Evolutionary conservation across 2,888 invertebrate species (phyloP), one percentile per base, ranked within the genome.

Genomic region (Congeria kusceri): DNA sequence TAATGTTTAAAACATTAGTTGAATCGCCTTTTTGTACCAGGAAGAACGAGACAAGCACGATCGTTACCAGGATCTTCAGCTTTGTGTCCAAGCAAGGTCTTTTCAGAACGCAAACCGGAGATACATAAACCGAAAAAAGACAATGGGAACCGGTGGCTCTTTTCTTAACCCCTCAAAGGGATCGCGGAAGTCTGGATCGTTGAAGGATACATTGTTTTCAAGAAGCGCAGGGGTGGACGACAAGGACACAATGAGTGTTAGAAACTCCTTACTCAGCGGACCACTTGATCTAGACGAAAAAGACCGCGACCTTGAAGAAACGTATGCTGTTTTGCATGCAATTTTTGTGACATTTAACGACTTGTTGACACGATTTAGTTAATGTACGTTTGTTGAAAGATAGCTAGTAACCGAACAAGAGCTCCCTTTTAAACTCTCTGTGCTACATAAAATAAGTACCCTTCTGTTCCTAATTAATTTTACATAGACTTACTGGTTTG

Each of bases 1-100:
- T n/a, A n/a, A n/a, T n/a, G n/a, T n/a, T n/a, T n/a, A n/a, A n/a
- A n/a, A n/a, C n/a, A n/a, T n/a, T n/a, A n/a, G n/a, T n/a, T n/a
- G n/a, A n/a, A 61, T 25, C 20, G 15, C 9, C n/a, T 1, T 39
- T 11, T 62, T 44, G 0, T 44, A n/a, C 1, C 39, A 62, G 62
- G 62, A 62, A 18, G 62, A 62, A 25, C 39, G 46, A 29, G 62
- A 62, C 25, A 39, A 62, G 46, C 62, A 62, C 25, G 62, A 62
- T 7, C 29, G 62, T 23, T 25, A 44, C 25, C 62, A 62, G 46
- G 62, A 62, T 25, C 46, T 62, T n/a, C 62, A 62, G 11, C 62
- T 62, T 9, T n/a, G 62, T 23, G 62, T 44, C 25, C 39, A 44
- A 39, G 62, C 62, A 20, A 39, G 46, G 27, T 20, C 46, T 15